Percentiles rank a stretch among this genome's conserved stretches.
Conservation (phyloP, 2,113 vertebrate genomes). For the Aramus guarauna region DNA sequence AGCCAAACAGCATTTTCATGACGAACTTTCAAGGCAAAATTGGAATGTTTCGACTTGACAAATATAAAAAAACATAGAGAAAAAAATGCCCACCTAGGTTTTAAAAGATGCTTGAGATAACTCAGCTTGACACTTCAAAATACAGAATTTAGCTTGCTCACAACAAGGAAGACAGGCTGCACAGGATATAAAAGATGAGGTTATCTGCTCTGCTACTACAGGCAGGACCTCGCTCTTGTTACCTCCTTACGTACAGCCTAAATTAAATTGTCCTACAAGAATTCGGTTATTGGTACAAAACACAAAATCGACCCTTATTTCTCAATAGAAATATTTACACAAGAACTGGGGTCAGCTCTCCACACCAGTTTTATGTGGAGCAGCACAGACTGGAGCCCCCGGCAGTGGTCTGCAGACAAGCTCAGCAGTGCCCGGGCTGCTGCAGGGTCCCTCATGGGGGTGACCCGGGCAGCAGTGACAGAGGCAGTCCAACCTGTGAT, state of each 20-base stretch:
- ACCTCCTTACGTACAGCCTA: background rate
- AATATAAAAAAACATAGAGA: background rate
- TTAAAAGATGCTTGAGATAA: background rate
- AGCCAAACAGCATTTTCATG: background rate
- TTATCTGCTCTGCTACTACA: background rate
- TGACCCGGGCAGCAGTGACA: background rate
- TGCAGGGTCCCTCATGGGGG: background rate
- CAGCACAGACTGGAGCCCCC: background rate
- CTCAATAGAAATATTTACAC: background rate
- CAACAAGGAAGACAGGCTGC: background rate
- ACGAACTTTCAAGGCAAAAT: background rate
- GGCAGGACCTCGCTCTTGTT: background rate
- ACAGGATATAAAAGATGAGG: background rate
- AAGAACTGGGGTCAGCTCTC: background rate
- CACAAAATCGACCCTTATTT: background rate
- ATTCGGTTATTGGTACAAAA: background rate
- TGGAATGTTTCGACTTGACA: background rate
- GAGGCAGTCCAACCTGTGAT: background rate
- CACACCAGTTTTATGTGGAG: background rate
- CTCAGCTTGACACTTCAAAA: slow-evolving; percentile 6
- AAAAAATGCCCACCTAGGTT: background rate
- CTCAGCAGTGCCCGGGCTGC: fast-evolving
- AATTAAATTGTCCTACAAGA: background rate
- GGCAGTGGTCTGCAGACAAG: fast-evolving
- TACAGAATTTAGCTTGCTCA: background rate